Conservation (phyloP, 2,888 invertebrate genomes). For the Eremobia ochroleuca region DNA sequence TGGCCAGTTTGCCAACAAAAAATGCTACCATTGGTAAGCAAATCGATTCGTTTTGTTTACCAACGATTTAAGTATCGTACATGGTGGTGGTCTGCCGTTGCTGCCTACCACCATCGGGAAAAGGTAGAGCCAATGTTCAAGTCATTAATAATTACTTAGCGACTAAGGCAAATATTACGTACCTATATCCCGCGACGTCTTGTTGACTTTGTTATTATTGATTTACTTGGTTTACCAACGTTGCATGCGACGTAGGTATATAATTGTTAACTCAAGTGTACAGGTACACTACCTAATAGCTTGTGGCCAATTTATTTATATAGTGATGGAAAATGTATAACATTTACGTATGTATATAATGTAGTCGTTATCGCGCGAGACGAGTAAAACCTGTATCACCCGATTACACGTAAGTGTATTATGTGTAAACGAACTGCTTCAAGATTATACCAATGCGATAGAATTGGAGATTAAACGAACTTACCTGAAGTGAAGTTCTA, state of each 20-base stretch:
- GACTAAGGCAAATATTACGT: conserved; percentile 4
- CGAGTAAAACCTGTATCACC: conserved; percentile 24
- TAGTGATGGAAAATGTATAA: not conserved
- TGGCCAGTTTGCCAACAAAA: too few species aligned
- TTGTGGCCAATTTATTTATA: not conserved
- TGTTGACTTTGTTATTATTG: not conserved
- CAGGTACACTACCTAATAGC: not conserved
- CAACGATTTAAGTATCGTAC: not conserved
- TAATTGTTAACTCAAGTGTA: conserved; percentile 16
- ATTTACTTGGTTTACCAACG: conserved; percentile 10
- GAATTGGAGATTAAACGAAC: too few species aligned
- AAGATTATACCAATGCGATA: conserved; percentile 7
- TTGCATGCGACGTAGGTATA: conserved; percentile 20
- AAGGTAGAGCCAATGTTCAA: not conserved
- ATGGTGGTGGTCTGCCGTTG: not conserved
- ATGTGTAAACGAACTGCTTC: conserved; percentile 27
- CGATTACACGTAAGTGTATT: conserved; percentile 14
- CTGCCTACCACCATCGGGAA: not conserved
- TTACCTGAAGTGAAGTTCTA: too few species aligned
- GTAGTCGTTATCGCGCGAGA: conserved; percentile 11
- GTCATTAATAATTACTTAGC: conserved; percentile 20
- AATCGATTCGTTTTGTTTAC: not conserved
- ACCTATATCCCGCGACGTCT: not conserved
- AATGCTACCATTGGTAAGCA: too few species aligned
- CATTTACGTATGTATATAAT: conserved; percentile 3